These are phyloP conservation scores for Thumatha senex DNA, from an alignment of 2,888 invertebrate species.

Conservation along the genomic window DNA sequence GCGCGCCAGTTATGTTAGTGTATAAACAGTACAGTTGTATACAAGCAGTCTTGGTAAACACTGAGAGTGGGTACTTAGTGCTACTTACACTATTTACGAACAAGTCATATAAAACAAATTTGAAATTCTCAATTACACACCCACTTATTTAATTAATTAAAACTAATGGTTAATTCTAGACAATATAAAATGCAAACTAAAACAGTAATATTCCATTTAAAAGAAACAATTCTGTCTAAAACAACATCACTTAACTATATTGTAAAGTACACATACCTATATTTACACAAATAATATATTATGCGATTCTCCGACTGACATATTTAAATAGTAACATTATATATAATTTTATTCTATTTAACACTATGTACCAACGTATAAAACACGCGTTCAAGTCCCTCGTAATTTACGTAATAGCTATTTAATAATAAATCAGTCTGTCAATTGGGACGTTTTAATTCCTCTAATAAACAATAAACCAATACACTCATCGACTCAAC, in stretches of 20 bases:
- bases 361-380: conserved; percentile 79
- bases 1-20: conserved; percentile 65
- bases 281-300: conserved; percentile 82
- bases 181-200: conserved; percentile 82
- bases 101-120: conserved; percentile 77
- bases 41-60: conserved; percentile 83
- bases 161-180: conserved; percentile 68
- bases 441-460: conserved; percentile 83
- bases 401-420: conserved; percentile 71
- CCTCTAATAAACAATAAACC: conserved; percentile 79
- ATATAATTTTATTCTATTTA: conserved; percentile 76
- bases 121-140: conserved; percentile 71
- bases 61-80: conserved; percentile 81
- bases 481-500: conserved; percentile 73
- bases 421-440: conserved; percentile 82
- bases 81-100: conserved; percentile 70
- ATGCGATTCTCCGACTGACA: conserved; percentile 76
- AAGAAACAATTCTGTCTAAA: conserved; percentile 79
- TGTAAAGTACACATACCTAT: conserved; percentile 73
- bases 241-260: conserved; percentile 67
- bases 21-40: conserved; percentile 78
- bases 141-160: conserved; percentile 65
- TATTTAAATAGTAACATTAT: conserved; percentile 78
- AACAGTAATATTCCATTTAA: conserved; percentile 80
- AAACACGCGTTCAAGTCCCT: conserved; percentile 82